Conservation (phyloP, 1,140 invertebrate species). For the Habropoda laboriosa region DNA sequence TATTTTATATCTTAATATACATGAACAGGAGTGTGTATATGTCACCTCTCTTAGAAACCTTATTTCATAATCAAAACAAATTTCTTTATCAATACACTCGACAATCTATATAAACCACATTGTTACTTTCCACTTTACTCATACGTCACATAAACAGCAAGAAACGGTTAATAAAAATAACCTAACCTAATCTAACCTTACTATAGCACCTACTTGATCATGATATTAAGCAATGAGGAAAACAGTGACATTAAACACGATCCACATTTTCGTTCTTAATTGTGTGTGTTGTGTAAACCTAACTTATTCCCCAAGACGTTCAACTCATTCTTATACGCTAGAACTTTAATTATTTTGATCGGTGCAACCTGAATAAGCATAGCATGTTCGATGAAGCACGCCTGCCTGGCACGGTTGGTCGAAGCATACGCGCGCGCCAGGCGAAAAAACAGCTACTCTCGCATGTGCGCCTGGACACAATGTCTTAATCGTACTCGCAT, state of each 20-base stretch:
- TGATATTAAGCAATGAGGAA: no score
- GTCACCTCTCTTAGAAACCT: no score
- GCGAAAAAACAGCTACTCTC: slow-evolving; percentile 30
- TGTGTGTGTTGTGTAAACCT: no score
- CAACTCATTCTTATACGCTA: neutral
- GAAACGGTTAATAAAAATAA: no score
- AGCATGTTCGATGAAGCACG: neutral
- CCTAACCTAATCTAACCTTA: no score
- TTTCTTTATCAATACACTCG: no score
- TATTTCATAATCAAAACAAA: no score
- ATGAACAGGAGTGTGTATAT: no score
- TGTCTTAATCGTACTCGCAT: slow-evolving; percentile 36
- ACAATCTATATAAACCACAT: no score
- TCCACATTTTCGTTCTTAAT: neutral
- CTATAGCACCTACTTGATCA: neutral
- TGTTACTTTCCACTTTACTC: no score
- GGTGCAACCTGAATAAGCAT: neutral
- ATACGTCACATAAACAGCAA: no score
- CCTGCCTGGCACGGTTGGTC: neutral
- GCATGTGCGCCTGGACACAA: neutral
- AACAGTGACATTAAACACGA: neutral
- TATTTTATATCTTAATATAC: no score
- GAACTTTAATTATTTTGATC: neutral
- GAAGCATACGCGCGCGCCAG: neutral
- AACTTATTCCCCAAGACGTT: neutral